Evolutionary conservation across 2,797 vertebrate genomes (phyloP).

Genomic region (Amblyraja radiata): DNA sequence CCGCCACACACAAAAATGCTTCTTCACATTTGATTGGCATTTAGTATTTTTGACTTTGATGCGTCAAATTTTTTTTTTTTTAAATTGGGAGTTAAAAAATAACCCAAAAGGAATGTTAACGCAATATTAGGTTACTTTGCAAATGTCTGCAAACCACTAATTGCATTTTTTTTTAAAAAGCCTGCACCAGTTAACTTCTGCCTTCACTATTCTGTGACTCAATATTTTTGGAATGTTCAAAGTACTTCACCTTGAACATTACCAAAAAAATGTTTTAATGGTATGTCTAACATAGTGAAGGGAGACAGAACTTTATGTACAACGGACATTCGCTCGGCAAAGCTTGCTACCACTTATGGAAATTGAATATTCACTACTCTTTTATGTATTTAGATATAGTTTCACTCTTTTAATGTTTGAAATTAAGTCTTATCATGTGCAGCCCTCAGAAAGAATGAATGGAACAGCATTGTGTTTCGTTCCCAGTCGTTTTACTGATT

Average conservation of each 20-base stretch:
- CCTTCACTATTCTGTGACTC: slow-evolving; percentile 45
- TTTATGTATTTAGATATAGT: not conserved
- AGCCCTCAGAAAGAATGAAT: not conserved
- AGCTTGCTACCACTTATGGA: slow-evolving; percentile 21
- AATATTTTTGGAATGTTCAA: slow-evolving; percentile 46
- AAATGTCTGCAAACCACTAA: slow-evolving; percentile 24
- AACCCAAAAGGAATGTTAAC: not conserved
- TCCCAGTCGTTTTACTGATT: not conserved
- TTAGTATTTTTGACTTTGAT: slow-evolving; percentile 8
- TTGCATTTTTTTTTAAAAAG: not conserved
- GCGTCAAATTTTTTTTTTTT: not conserved
- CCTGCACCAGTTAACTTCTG: not conserved
- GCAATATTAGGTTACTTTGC: slow-evolving; percentile 21
- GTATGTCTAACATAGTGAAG: not conserved
- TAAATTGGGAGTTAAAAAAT: not conserved
- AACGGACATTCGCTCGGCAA: not conserved
- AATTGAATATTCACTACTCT: not conserved
- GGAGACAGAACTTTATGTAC: slow-evolving; percentile 14
- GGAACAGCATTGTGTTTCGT: not conserved
- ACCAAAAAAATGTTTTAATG: slow-evolving; percentile 31
- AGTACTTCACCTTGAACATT: slow-evolving; percentile 42
- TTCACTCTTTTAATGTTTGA: not conserved
- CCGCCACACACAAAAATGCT: slow-evolving; percentile 16
- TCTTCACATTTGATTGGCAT: slow-evolving; percentile 34
- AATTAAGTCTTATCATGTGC: not conserved